These are phyloP conservation scores for Geotrypetes seraphini DNA, from an alignment of 2,797 vertebrate species.

Conservation along the genomic window DNA sequence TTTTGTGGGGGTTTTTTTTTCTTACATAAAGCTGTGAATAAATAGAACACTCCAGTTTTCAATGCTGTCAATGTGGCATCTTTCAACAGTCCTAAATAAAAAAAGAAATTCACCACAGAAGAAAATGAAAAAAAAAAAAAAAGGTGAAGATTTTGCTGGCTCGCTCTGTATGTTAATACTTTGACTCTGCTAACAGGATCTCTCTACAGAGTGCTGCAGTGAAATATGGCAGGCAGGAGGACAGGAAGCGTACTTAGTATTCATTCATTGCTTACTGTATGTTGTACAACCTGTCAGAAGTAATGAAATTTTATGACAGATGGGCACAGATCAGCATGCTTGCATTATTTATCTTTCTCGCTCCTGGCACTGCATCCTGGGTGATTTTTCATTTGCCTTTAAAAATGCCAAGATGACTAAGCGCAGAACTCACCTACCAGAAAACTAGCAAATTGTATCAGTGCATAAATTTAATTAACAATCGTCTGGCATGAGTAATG, in stretches of 20 bases:
- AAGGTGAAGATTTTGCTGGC: no score
- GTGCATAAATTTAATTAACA: conserved; percentile 67
- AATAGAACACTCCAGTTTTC: no score
- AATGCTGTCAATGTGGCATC: no score
- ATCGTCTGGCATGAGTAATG: conserved; percentile 51
- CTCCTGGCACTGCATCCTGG: conserved; percentile 21
- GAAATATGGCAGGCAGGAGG: conserved; percentile 27
- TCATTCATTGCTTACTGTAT: conserved; percentile 45
- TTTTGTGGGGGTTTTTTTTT: no score
- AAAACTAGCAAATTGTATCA: conserved; percentile 72
- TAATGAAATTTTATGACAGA: conserved; percentile 60
- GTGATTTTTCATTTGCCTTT: conserved; percentile 50
- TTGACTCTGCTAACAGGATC: background rate
- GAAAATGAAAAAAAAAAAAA: no score
- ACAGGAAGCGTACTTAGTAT: conserved; percentile 35
- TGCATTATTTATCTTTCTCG: conserved; percentile 48
- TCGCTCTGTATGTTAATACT: no score
- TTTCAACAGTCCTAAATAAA: no score
- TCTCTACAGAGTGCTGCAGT: background rate
- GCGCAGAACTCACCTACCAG: conserved; percentile 50
- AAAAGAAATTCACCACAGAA: no score
- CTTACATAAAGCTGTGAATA: no score
- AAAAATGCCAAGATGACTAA: conserved; percentile 72
- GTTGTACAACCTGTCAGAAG: conserved; percentile 44
- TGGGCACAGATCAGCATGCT: conserved; percentile 37